A percentile compares a stretch with the other conserved stretches of the same genome.
Conservation (phyloP, 2,888 invertebrate species). For the Thecophora atra region DNA sequence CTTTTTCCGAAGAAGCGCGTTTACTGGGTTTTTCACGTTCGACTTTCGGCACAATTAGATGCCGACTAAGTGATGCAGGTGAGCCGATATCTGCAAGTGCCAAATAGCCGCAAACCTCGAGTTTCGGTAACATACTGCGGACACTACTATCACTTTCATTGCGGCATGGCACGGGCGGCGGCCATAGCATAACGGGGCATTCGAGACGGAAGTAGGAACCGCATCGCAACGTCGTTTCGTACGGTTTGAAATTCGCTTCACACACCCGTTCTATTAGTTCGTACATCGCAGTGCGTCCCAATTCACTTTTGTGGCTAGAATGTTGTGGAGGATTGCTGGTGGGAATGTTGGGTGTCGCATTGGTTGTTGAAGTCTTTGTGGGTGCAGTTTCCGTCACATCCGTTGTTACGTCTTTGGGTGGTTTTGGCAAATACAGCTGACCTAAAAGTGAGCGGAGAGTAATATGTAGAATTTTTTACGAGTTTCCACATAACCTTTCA, state of each 20-base stretch:
- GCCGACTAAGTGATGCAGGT: constrained; percentile 89
- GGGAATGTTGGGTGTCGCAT: constrained; percentile 7
- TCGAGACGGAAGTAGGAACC: constrained; percentile 73
- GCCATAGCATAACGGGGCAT: constrained; percentile 77
- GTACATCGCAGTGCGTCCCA: constrained; percentile 58
- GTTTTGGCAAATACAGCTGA: constrained; percentile 56
- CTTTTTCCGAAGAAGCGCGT: constrained; percentile 55
- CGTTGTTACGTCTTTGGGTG: constrained; percentile 47
- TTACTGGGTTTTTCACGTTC: constrained; percentile 66
- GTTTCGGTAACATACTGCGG: constrained; percentile 71
- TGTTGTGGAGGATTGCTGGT: constrained; percentile 6
- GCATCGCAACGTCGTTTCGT: constrained; percentile 77
- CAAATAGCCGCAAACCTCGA: constrained; percentile 89
- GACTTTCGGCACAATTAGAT: constrained; percentile 83
- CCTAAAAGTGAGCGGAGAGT: constrained; percentile 44
- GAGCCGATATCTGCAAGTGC: constrained; percentile 89
- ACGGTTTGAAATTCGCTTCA: constrained; percentile 78
- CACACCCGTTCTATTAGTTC: constrained; percentile 74
- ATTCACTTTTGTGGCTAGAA: constrained; percentile 58
- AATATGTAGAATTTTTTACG: neutral
- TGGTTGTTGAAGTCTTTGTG: constrained; percentile 22
- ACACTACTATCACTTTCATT: constrained; percentile 41
- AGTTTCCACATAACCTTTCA: neutral
- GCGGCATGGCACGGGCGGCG: constrained; percentile 71
- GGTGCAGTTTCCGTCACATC: constrained; percentile 60